These are phyloP conservation scores for Lepidocyrtoides sp. DNA, from an alignment of 2,888 invertebrate genomes.

Conservation along the genomic window DNA sequence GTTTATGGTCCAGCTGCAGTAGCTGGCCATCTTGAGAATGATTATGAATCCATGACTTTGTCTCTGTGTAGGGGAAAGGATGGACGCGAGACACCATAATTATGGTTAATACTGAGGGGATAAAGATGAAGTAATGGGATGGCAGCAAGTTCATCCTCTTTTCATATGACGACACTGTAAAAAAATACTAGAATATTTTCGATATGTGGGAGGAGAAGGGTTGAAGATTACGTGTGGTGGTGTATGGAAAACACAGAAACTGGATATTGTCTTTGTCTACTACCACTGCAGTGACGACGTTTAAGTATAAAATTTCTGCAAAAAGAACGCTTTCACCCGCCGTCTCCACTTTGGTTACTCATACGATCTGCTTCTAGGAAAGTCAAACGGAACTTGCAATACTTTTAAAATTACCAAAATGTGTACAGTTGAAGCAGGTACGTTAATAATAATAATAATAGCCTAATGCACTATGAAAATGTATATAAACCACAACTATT, in stretches of 20 bases:
- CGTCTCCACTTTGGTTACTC: conserved; percentile 56
- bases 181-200: conserved; percentile 37
- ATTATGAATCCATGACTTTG: conserved; percentile 77
- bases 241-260: background rate
- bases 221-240: background rate
- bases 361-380: conserved; percentile 16
- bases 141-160: conserved; percentile 73
- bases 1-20: conserved; percentile 50
- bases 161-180: conserved; percentile 46
- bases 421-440: background rate
- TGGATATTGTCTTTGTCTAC: background rate
- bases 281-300: background rate
- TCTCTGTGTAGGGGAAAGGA: conserved; percentile 78
- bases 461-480: background rate
- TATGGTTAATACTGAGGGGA: conserved; percentile 78
- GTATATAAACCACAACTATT: too few species aligned
- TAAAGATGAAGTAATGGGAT: conserved; percentile 71
- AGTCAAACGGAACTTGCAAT: background rate
- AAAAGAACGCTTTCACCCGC: conserved; percentile 55
- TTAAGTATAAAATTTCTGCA: conserved; percentile 5
- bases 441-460: too few species aligned
- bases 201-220: background rate
- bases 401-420: background rate
- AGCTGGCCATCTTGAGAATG: conserved; percentile 11
- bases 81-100: conserved; percentile 77